These are phyloP conservation scores for Artibeus lituratus DNA, from an alignment of 2,797 vertebrate genomes.

Conservation along the genomic window DNA sequence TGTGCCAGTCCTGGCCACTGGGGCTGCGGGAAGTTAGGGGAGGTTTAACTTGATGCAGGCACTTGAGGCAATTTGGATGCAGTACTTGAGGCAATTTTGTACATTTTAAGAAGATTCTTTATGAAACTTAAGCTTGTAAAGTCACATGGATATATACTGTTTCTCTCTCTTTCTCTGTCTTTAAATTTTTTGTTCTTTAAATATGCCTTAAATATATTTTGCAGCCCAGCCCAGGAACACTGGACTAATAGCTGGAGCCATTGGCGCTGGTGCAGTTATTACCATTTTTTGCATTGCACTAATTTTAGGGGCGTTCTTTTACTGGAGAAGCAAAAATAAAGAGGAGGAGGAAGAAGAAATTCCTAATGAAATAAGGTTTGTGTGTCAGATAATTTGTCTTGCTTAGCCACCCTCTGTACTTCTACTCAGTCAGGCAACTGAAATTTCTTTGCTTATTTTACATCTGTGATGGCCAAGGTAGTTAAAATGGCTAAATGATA, in stretches of 20 bases:
- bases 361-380: conserved; percentile 98
- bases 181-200: conserved; percentile 42
- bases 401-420: not conserved
- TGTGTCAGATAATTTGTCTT: not conserved
- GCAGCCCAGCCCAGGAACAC: conserved; percentile 93
- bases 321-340: conserved; percentile 97
- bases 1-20: not conserved
- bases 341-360: conserved; percentile 99
- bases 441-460: not conserved
- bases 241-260: conserved; percentile 93
- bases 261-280: conserved; percentile 90
- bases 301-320: conserved; percentile 92
- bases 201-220: conserved; percentile 66
- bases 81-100: not conserved
- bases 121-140: not conserved
- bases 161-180: not conserved
- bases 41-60: not conserved
- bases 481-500: not conserved
- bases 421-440: not conserved
- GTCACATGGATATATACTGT: not conserved
- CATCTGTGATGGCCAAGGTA: not conserved
- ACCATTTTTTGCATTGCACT: conserved; percentile 90
- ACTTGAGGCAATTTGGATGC: no score
- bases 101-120: not conserved
- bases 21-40: not conserved